Evolutionary conservation across 2,113 vertebrate genomes (phyloP), one percentile per base, ranked within the genome.

Genomic region (Reinhardtius hippoglossoides): DNA sequence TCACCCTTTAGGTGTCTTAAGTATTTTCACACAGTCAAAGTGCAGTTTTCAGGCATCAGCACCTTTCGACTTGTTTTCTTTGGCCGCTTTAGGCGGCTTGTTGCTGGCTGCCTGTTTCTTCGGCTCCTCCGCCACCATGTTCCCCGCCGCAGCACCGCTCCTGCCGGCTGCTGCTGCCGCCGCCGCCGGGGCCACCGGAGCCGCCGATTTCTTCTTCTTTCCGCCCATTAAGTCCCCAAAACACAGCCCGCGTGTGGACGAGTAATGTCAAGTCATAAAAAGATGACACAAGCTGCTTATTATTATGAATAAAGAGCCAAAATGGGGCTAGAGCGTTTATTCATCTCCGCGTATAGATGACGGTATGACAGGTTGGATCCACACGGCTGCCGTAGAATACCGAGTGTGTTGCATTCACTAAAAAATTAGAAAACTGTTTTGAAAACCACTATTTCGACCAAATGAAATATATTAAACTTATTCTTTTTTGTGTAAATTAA

Each of bases 191-290:
- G 90, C 87, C 1, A 48, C 64, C 0, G 80, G 75, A 2, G 87
- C 23, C 0, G 87, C 92, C 0, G 94, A 91, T 85, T 95, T 98
- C 92, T 98, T 99, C 87, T 97, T 98, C 71, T 98, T 98, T 23
- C 97, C 97, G 0, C 97, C 96, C 97, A 98, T 98, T 46, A 9
- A 16, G 2, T 50, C 46, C 52, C 52, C 50, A 10, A 40, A 60
- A 40, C 9, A 18, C 2, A n/a, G 55, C 9, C 14, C 48, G 46
- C 80, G 60, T 37, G n/a, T 24, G 3, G 0, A 15, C 2, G 37
- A 9, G n/a, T 3, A 50, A 12, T 21, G 40, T 0, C 23, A 50
- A 76, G 8, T 67, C 80, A 87, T 85, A 5, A 1, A 20, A 9
- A 57, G 15, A 0, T 6, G 0, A 2, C 1, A 3, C 9, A 66